phyloP scores from a whole-genome alignment of 2,888 invertebrate genomes.

The Heliconius sara region DNA sequence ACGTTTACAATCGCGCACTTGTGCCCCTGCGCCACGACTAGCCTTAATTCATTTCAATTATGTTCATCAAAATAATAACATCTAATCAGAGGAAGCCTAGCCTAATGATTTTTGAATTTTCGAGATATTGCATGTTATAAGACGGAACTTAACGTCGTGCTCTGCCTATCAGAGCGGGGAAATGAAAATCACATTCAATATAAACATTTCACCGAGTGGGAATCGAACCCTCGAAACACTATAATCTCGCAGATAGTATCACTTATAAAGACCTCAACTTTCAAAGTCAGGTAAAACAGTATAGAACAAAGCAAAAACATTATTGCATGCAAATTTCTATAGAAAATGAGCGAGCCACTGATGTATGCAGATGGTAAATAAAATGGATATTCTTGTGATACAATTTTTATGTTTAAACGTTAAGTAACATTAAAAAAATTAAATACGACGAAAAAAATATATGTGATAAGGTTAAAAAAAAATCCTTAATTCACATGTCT shows the following conservation, averaged over 20 bases:
- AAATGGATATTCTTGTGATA: constrained; percentile 13
- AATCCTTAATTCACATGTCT: too few species aligned
- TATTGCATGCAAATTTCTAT: constrained; percentile 50
- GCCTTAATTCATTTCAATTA: too few species aligned
- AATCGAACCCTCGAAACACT: background rate
- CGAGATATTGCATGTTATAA: too few species aligned
- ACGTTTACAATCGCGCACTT: too few species aligned
- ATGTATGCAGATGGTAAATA: background rate
- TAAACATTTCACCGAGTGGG: background rate
- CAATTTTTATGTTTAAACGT: background rate
- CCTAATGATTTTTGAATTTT: too few species aligned
- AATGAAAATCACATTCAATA: background rate
- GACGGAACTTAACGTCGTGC: background rate
- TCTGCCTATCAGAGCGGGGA: background rate
- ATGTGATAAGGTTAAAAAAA: background rate
- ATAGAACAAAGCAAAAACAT: constrained; percentile 47
- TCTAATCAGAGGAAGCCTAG: too few species aligned
- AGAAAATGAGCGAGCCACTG: constrained; percentile 39
- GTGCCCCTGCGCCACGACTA: too few species aligned
- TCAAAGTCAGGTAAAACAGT: constrained; percentile 45
- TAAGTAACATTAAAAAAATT: background rate
- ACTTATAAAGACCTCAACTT: constrained; percentile 43
- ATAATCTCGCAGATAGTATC: constrained; percentile 36
- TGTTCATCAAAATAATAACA: too few species aligned
- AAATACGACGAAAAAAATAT: background rate